Evolutionary conservation across 1,140 invertebrate species (phyloP), one percentile per base, ranked within the genome.

Genomic region (Drosophila elegans): DNA sequence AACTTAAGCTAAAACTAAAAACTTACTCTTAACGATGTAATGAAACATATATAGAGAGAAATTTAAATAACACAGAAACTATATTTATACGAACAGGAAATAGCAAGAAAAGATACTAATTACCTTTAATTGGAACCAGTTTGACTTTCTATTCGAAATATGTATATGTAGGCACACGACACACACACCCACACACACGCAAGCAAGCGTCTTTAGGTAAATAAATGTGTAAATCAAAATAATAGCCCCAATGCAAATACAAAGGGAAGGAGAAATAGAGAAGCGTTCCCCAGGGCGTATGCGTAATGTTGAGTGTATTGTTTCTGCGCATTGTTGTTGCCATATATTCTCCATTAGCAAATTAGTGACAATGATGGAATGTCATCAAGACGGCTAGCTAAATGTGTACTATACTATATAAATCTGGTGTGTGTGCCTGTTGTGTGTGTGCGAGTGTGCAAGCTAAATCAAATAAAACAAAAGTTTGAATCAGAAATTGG

Each of bases 401-500:
- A 42, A n/a, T 25, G 39, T 53, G 29, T 44, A 42, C 55, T 4
- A 36, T 36, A 62, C 13, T 36, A 44, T 25, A 32, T 7, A 38
- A 5, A 32, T 16, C 32, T 25, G 48, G 42, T 51, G 42, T 49
- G 39, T 68, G 64, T 60, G 46, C 10, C 10, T 29, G 32, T 53
- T 56, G 66, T 45, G 49, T 46, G 36, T 46, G 36, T 62, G 63
- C n/a, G 63, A 13, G 49, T 62, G 42, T 36, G 41, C 32, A 39
- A 81, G 69, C 27, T 29, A 73, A 82, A 86, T 68, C 69, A 81
- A 82, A 86, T 75, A 45, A 66, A 75, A 66, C 46, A 29, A 68
- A 74, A 49, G 44, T 71, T 85, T 52, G 38, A 85, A 85, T 80
- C 67, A 67, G 41, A 81, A 85, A 88, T 82, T 75, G 83, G 82